Conservation (phyloP, 2,888 invertebrate genomes). For the Dione juno region DNA sequence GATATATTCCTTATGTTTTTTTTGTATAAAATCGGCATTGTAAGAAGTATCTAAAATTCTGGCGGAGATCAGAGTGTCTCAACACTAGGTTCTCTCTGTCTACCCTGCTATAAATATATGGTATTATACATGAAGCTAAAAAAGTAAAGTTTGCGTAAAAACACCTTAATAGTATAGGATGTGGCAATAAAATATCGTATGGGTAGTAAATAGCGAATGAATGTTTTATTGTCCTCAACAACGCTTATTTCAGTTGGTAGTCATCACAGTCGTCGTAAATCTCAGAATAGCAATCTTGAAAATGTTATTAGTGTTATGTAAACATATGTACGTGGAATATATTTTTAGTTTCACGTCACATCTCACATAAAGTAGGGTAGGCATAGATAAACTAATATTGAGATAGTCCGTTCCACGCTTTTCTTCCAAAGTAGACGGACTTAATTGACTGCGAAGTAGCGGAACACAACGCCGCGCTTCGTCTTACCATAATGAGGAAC, state of each 20-base stretch:
- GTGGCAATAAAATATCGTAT: conserved; percentile 70
- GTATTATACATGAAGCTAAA: neutral
- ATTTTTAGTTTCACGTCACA: neutral
- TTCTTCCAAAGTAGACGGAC: too few relatives aligned
- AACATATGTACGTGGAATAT: conserved; percentile 46
- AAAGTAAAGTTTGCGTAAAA: neutral
- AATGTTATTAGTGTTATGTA: conserved; percentile 58
- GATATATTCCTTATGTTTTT: neutral
- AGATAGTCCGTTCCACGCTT: too few relatives aligned
- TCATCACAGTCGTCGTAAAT: conserved; percentile 71
- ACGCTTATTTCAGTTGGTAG: conserved; percentile 68
- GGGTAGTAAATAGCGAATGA: conserved; percentile 59
- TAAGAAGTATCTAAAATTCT: neutral
- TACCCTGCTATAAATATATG: neutral
- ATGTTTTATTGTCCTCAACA: conserved; percentile 70
- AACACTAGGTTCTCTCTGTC: neutral
- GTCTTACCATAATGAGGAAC: too few relatives aligned
- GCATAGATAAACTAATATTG: too few relatives aligned
- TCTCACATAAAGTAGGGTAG: too few relatives aligned
- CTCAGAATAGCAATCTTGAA: conserved; percentile 66
- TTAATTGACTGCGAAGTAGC: too few relatives aligned
- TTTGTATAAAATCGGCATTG: too few relatives aligned
- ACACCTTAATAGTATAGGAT: conserved; percentile 59
- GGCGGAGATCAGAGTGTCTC: neutral
- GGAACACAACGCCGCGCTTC: too few relatives aligned